Evolutionary conservation across 2,888 invertebrate genomes (phyloP).

Genomic region (Pandemis cinnamomeana): DNA sequence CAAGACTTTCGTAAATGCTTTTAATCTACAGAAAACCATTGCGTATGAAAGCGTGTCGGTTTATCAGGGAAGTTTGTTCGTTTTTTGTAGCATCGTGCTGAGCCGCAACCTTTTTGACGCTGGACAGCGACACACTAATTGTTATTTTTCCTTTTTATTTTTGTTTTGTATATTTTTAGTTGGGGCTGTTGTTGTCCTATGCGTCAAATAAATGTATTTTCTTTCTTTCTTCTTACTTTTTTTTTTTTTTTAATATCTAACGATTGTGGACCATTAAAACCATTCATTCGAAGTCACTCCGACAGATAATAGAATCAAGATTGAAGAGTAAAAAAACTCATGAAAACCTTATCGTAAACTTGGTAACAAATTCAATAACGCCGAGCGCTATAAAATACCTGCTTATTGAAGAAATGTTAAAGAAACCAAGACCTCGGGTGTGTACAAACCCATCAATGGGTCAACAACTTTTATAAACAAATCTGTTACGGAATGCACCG

Average conservation of each 20-base stretch:
- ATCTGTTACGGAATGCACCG: slow-evolving; percentile 37
- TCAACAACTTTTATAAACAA: slow-evolving; percentile 36
- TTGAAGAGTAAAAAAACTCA: not conserved
- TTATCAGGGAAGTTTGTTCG: not conserved
- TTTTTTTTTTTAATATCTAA: not conserved
- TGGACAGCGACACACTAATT: too few species aligned
- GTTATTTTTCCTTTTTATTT: too few species aligned
- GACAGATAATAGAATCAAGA: slow-evolving; percentile 1
- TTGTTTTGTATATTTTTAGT: too few species aligned
- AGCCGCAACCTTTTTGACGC: too few species aligned
- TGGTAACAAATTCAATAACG: slow-evolving; percentile 26
- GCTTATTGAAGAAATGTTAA: slow-evolving; percentile 24
- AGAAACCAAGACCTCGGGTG: slow-evolving; percentile 23
- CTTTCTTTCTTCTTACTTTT: too few species aligned
- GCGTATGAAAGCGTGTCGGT: not conserved
- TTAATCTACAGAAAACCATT: not conserved
- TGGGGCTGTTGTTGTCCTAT: too few species aligned
- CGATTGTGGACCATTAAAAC: not conserved
- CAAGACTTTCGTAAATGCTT: not conserved
- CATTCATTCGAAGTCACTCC: not conserved
- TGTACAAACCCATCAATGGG: slow-evolving; percentile 31
- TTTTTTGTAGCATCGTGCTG: too few species aligned
- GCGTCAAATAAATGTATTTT: too few species aligned
- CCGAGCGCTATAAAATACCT: slow-evolving; percentile 10
- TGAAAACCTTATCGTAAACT: not conserved